Evolutionary conservation across 2,888 invertebrate genomes (phyloP).

Genomic region (Drepanosiphum platanoidis): DNA sequence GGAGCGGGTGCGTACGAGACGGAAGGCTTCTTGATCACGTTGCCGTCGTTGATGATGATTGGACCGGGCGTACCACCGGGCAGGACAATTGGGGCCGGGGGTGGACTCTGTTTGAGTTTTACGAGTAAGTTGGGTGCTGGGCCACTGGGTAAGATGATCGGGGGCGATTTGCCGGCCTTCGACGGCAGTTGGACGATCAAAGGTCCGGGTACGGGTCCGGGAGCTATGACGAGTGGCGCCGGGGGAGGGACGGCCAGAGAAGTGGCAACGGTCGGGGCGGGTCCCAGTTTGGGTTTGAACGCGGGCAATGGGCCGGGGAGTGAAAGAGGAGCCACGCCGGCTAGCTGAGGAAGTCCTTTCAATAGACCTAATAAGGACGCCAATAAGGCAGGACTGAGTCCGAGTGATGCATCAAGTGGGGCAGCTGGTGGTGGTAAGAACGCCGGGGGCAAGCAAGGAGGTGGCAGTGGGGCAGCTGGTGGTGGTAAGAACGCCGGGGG

Average conservation of each 20-base stretch:
- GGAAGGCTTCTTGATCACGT: not conserved
- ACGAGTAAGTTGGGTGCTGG: constrained; percentile 24
- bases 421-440: too few relatives aligned
- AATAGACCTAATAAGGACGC: not conserved
- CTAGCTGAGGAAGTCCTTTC: not conserved
- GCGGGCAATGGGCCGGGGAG: too few relatives aligned
- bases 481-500: too few relatives aligned
- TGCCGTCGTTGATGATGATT: constrained; percentile 10
- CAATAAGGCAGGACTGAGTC: not conserved
- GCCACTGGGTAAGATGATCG: constrained; percentile 21
- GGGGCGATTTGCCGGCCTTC: not conserved
- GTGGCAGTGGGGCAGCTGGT: too few relatives aligned
- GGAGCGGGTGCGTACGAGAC: constrained; percentile 4
- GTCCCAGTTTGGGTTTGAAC: not conserved
- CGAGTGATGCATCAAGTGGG: too few relatives aligned
- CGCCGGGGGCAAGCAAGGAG: too few relatives aligned
- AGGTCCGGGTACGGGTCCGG: not conserved
- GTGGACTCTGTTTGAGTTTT: not conserved
- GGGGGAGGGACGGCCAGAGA: not conserved
- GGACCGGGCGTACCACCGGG: not conserved
- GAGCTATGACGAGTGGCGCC: not conserved
- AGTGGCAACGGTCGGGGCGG: not conserved
- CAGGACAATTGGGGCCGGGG: not conserved
- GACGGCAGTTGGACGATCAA: constrained; percentile 14
- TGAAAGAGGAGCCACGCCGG: not conserved